A percentile compares a stretch with the other conserved stretches of the same genome.
phyloP scores from a whole-genome alignment of 53 echinoderm and acorn worm species.

The Mesocentrotus franciscanus region DNA sequence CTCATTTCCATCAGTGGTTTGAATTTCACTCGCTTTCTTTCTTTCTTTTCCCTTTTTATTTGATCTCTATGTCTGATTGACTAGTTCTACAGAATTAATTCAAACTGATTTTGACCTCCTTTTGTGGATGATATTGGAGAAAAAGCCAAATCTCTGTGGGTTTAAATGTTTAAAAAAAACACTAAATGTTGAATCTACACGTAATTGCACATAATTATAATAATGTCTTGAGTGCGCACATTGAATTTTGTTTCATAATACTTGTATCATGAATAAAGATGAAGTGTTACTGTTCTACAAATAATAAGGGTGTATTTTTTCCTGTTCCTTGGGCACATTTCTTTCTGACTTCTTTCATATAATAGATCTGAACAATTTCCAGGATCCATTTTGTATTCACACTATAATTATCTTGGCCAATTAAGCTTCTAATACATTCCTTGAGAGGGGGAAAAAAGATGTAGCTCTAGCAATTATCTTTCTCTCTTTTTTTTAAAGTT shows the following conservation, averaged over 20 bases:
- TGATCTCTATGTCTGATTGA: background rate
- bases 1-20: background rate
- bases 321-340: no score
- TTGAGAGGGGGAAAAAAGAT: background rate
- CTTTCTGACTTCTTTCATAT: background rate
- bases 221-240: background rate
- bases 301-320: no score
- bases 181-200: background rate
- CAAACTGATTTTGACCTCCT: conserved; percentile 5
- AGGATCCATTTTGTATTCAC: background rate
- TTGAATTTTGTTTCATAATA: background rate
- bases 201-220: background rate
- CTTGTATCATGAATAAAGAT: background rate
- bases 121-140: background rate
- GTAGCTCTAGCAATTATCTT: no score
- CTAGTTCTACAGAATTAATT: background rate
- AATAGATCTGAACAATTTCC: background rate
- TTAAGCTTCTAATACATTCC: background rate
- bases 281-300: background rate
- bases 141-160: background rate
- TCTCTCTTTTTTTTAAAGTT: no score
- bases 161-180: background rate
- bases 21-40: conserved; percentile 11
- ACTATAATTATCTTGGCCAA: background rate
- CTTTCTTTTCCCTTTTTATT: background rate